phyloP scores from a whole-genome alignment of 1,140 invertebrate genomes.

The Drusus annulatus region DNA sequence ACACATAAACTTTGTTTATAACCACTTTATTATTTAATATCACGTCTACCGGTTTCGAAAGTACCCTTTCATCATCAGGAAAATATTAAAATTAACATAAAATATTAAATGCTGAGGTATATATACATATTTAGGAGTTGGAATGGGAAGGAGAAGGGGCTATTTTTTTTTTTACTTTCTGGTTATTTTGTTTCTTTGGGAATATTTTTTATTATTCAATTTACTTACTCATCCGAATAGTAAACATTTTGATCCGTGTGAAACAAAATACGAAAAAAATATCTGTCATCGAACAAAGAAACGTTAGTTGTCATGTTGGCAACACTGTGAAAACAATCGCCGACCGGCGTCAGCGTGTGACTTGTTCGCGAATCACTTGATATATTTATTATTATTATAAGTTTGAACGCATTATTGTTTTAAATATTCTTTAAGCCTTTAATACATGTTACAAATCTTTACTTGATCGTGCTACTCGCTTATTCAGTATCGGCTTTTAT shows the following conservation, averaged over 20 bases:
- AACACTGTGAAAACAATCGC: conserved; percentile 53
- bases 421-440: background rate
- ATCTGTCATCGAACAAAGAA: conserved; percentile 52
- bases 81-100: too few relatives aligned
- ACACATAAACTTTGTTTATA: too few relatives aligned
- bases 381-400: conserved; percentile 20
- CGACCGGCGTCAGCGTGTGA: conserved; percentile 49
- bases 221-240: too few relatives aligned
- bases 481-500: conserved; percentile 18
- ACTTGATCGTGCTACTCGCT: conserved; percentile 12
- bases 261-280: conserved; percentile 30
- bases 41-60: too few relatives aligned
- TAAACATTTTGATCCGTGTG: conserved; percentile 20
- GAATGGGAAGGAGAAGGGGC: too few relatives aligned
- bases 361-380: conserved; percentile 25
- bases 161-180: too few relatives aligned
- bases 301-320: conserved; percentile 31
- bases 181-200: too few relatives aligned
- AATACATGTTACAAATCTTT: conserved; percentile 21
- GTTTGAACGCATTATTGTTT: background rate
- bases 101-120: too few relatives aligned
- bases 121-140: too few relatives aligned
- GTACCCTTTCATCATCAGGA: too few relatives aligned
- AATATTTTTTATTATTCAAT: too few relatives aligned
- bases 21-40: too few relatives aligned